Evolutionary conservation across 2,888 invertebrate species (phyloP).

Genomic region (Byasa hedistus): DNA sequence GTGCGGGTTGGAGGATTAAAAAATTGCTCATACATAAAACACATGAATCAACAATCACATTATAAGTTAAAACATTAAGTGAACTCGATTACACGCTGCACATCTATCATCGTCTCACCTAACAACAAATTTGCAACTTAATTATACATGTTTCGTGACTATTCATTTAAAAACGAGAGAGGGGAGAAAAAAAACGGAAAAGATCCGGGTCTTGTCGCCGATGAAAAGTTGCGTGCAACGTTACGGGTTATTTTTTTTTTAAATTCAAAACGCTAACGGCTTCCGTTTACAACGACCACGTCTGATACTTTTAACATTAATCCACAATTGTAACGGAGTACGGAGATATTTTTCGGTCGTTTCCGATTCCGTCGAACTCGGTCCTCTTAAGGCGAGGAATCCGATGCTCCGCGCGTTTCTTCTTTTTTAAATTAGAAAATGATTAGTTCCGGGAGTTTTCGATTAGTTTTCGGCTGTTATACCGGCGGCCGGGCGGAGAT

Average conservation of each 20-base stretch:
- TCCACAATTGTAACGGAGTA: constrained; percentile 9
- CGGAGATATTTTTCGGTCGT: constrained; percentile 30
- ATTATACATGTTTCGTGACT: constrained; percentile 43
- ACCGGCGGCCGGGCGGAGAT: constrained; percentile 42
- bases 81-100: neutral
- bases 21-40: neutral
- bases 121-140: constrained; percentile 39
- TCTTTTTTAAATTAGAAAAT: constrained; percentile 69
- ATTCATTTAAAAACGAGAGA: constrained; percentile 34
- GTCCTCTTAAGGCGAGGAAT: constrained; percentile 49
- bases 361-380: constrained; percentile 46
- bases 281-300: constrained; percentile 14
- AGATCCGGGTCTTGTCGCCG: constrained; percentile 50
- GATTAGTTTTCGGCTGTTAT: constrained; percentile 71
- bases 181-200: constrained; percentile 49
- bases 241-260: constrained; percentile 30
- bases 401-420: constrained; percentile 58
- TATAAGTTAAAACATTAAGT: neutral
- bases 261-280: constrained; percentile 25
- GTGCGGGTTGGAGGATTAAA: no score
- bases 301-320: constrained; percentile 9
- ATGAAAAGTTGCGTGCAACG: constrained; percentile 33
- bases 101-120: constrained; percentile 5
- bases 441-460: constrained; percentile 75
- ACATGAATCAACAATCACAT: neutral